These are phyloP conservation scores for Zhuqinia jingwanae DNA, from an alignment of 2,888 invertebrate species.

Conservation along the genomic window DNA sequence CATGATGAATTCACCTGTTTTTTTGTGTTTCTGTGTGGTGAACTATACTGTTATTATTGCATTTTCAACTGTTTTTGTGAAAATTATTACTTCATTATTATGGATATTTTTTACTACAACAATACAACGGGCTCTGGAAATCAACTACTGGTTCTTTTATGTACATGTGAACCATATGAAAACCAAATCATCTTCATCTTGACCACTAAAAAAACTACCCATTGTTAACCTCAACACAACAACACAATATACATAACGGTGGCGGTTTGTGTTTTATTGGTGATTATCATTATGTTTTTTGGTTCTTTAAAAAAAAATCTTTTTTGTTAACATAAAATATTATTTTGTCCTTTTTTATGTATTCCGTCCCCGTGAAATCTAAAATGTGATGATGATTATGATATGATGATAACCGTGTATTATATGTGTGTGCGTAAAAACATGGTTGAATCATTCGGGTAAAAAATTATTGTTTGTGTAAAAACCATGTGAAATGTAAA, in stretches of 20 bases:
- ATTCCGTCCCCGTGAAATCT: background rate
- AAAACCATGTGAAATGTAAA: constrained; percentile 1
- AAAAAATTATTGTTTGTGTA: background rate
- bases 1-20: constrained; percentile 35
- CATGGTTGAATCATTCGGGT: constrained; percentile 6
- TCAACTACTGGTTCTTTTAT: constrained; percentile 30
- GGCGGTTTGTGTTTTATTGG: constrained; percentile 13
- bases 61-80: constrained; percentile 31
- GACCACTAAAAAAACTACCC: constrained; percentile 20
- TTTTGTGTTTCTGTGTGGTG: constrained; percentile 28
- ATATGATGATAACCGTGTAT: constrained; percentile 42
- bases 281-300: constrained; percentile 10
- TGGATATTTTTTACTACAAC: constrained; percentile 42
- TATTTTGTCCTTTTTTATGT: constrained; percentile 7
- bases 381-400: constrained; percentile 42
- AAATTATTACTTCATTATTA: constrained; percentile 61
- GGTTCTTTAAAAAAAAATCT: background rate
- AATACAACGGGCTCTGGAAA: constrained; percentile 18
- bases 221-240: constrained; percentile 28
- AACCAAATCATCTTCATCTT: background rate
- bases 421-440: no score
- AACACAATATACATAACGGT: background rate
- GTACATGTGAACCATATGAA: background rate
- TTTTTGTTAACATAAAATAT: constrained; percentile 8
- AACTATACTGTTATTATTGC: constrained; percentile 58